Percentiles rank a stretch among this genome's conserved stretches.
Conservation (phyloP, 2,888 invertebrate genomes). For the Drosophila niveifrons region DNA sequence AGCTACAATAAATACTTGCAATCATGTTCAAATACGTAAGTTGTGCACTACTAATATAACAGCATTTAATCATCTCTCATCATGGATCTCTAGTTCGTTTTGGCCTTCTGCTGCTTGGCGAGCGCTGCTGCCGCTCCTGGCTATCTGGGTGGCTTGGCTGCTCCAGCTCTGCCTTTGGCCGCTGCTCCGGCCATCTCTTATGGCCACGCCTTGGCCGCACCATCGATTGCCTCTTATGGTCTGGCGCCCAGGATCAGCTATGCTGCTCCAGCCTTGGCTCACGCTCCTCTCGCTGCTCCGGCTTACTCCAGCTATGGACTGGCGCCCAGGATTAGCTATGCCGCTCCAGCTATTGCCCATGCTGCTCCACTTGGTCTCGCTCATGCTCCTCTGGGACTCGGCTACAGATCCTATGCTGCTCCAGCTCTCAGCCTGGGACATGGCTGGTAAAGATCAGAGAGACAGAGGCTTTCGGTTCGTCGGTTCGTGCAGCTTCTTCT, state of each 20-base stretch:
- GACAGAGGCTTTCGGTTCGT: neutral
- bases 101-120: constrained; percentile 78
- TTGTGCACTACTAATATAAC: constrained; percentile 21
- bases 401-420: constrained; percentile 65
- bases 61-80: too few relatives aligned
- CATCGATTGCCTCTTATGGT: constrained; percentile 69
- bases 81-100: constrained; percentile 65
- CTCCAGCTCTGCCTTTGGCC: constrained; percentile 42
- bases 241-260: constrained; percentile 60
- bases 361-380: constrained; percentile 52
- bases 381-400: constrained; percentile 54
- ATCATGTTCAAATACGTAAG: constrained; percentile 83
- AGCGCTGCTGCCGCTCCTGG: constrained; percentile 83
- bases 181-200: constrained; percentile 68
- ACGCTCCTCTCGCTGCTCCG: constrained; percentile 60
- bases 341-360: constrained; percentile 68
- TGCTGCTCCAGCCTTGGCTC: constrained; percentile 46
- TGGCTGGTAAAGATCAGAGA: constrained; percentile 76
- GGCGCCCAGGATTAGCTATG: constrained; percentile 57
- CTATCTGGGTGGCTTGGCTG: constrained; percentile 74
- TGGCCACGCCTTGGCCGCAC: constrained; percentile 59
- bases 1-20: constrained; percentile 40
- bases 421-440: constrained; percentile 85
- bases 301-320: constrained; percentile 41
- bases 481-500: neutral